phyloP scores from a whole-genome alignment of 2,113 vertebrate species.

The Hemibagrus wyckioides region DNA sequence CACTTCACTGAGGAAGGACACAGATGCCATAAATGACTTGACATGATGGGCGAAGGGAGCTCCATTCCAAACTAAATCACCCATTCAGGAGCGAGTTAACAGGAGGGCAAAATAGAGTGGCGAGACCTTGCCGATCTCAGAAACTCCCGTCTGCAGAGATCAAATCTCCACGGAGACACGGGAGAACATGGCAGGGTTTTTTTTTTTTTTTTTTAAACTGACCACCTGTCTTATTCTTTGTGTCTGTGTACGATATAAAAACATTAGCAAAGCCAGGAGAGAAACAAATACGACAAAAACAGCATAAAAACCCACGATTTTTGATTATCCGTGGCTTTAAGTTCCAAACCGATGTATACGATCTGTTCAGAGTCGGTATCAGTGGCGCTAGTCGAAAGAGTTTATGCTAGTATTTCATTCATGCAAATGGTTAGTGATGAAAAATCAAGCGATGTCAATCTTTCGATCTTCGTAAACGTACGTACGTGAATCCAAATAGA shows the following conservation, averaged over 20 bases:
- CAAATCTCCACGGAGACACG: conserved; percentile 38
- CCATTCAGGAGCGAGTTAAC: conserved; percentile 52
- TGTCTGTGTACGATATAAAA: neutral
- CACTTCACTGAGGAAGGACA: conserved; percentile 69
- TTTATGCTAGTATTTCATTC: neutral
- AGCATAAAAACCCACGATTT: neutral
- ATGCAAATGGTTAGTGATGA: neutral
- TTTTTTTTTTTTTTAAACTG: neutral
- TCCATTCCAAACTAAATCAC: conserved; percentile 66
- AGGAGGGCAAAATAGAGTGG: conserved; percentile 28
- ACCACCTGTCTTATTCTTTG: conserved; percentile 8
- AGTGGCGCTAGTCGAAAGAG: neutral
- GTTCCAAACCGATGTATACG: neutral
- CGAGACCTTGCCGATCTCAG: conserved; percentile 32
- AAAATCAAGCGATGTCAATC: neutral
- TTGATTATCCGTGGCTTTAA: neutral
- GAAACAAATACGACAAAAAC: too few species aligned
- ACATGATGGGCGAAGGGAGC: conserved; percentile 70
- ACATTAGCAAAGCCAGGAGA: neutral
- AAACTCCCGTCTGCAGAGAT: conserved; percentile 33
- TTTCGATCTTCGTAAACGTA: neutral
- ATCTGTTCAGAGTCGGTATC: neutral
- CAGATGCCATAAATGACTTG: conserved; percentile 76
- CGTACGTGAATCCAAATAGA: too few species aligned
- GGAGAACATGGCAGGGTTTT: neutral